Percentiles rank a stretch among this genome's conserved stretches.
Conservation (phyloP, 2,797 vertebrate genomes). For the Limnodromus scolopaceus region DNA sequence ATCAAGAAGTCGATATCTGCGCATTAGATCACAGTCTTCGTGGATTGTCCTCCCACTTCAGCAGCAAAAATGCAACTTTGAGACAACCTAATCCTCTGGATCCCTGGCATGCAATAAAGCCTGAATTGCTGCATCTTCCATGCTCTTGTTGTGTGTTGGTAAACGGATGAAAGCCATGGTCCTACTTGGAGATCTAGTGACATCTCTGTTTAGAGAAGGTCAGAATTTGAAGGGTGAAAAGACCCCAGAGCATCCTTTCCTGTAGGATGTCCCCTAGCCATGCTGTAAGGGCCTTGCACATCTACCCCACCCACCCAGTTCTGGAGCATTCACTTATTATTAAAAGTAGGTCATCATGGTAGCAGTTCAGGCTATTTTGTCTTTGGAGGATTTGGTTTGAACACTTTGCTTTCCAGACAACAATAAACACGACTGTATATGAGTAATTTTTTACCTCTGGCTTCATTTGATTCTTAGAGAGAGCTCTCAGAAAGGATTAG, state of each 20-base stretch:
- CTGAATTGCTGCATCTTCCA: neutral
- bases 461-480: neutral
- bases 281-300: neutral
- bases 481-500: neutral
- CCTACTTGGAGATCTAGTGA: neutral
- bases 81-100: neutral
- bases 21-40: neutral
- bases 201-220: neutral
- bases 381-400: neutral
- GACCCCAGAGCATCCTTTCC: neutral
- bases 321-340: neutral
- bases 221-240: neutral
- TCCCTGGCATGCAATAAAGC: neutral
- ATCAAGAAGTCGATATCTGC: neutral
- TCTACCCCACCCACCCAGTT: neutral
- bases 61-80: neutral
- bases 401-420: slow-evolving; percentile 2
- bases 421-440: neutral
- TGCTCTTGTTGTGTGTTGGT: neutral
- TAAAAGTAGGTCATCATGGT: neutral
- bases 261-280: neutral
- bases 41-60: neutral
- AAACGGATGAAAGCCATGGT: neutral
- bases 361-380: neutral
- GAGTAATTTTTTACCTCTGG: neutral